Conservation (phyloP, 1,140 invertebrate genomes). For the Pseudobourletiella spinata region DNA sequence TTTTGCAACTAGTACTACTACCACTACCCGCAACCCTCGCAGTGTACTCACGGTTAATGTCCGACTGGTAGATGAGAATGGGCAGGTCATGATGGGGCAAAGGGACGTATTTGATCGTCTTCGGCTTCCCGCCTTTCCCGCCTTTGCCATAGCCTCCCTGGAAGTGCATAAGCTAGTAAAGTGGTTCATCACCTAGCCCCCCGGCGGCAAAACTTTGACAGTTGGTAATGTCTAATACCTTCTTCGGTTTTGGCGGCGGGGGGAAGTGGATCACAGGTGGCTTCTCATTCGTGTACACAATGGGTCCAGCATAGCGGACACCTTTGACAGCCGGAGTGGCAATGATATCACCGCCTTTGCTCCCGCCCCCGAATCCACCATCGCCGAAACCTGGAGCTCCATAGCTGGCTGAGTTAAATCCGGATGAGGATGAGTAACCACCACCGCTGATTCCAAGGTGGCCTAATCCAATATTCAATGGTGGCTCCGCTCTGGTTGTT, state of each 20-base stretch:
- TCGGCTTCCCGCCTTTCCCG: conserved; percentile 10
- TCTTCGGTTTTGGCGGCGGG: conserved; percentile 36
- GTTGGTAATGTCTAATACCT: too few relatives aligned
- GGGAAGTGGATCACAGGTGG: conserved; percentile 45
- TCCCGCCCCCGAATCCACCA: neutral
- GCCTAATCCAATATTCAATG: conserved; percentile 5
- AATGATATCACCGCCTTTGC: neutral
- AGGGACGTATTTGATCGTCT: conserved; percentile 43
- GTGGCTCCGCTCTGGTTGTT: conserved; percentile 18
- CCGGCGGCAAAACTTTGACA: too few relatives aligned
- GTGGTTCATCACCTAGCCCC: too few relatives aligned
- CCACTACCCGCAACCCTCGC: too few relatives aligned
- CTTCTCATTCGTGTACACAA: conserved; percentile 43
- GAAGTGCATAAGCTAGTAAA: too few relatives aligned
- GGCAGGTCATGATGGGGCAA: conserved; percentile 44
- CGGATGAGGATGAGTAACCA: neutral
- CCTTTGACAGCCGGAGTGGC: conserved; percentile 21
- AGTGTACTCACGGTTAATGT: conserved; percentile 9
- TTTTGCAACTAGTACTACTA: too few relatives aligned
- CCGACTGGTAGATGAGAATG: conserved; percentile 36
- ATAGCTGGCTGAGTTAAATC: neutral
- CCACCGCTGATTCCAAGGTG: neutral
- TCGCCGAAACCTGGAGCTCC: neutral
- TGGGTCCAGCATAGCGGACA: conserved; percentile 43
- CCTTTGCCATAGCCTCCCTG: conserved; percentile 10